phyloP scores from a whole-genome alignment of 2,113 vertebrate genomes.

The Murina feae region DNA sequence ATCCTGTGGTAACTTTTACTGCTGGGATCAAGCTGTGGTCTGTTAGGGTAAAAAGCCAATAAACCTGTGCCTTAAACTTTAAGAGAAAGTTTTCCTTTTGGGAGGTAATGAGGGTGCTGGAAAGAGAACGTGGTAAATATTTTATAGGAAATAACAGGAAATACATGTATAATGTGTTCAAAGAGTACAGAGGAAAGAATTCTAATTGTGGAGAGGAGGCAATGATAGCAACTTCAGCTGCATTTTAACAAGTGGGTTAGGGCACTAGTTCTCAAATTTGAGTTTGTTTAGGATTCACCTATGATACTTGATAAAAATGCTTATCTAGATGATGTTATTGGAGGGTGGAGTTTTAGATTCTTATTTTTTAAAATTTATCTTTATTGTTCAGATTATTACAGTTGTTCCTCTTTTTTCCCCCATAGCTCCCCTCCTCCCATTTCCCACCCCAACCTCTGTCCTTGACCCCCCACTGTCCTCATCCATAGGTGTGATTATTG shows the following conservation, averaged over 20 bases:
- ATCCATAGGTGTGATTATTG: too few relatives aligned
- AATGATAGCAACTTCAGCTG: background rate
- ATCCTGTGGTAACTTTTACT: background rate
- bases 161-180: background rate
- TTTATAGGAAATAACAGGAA: background rate
- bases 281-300: background rate
- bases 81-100: background rate
- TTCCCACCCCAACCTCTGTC: too few relatives aligned
- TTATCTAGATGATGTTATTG: background rate
- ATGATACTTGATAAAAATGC: background rate
- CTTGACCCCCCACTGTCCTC: too few relatives aligned
- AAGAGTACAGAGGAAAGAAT: background rate
- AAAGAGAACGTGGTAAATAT: background rate
- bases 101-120: background rate
- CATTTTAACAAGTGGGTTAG: background rate
- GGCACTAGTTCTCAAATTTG: background rate
- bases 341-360: background rate
- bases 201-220: background rate
- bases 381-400: too few relatives aligned
- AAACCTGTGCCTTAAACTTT: background rate
- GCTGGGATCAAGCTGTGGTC: background rate
- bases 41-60: background rate
- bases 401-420: too few relatives aligned
- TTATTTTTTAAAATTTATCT: slow-evolving; percentile 8
- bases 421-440: too few relatives aligned